Base-by-base conservation (phyloP, 2,888 invertebrate genomes). In the Drosophila fulvimacula region DNA sequence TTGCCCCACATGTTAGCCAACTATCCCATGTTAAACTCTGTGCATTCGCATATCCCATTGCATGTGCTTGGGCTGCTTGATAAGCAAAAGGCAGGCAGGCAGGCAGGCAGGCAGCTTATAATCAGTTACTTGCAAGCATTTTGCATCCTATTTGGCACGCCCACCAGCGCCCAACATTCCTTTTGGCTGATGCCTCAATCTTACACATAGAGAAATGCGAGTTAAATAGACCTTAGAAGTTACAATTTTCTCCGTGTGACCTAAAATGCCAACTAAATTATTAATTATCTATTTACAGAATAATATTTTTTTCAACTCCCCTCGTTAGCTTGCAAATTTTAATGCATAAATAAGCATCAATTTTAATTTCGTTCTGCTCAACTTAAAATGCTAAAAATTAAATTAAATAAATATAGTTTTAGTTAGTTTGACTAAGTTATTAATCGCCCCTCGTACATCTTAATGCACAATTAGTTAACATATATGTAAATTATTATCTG, bases 41-140 rank as follows among this genome's bases (percentile, higher is more conserved):
- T 57, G 44, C 59, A 60, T 34, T 48, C 58, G 24, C 70, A 58
- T 67, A 36, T 65, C 44, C 65, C 69, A 36, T 69, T 69, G 69
- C 55, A 42, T 57, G 46, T 39, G 42, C 60, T 48, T 34, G 38
- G 36, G 53, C 51, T 34, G 58, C 15, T 44, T 74, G 80, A 75
- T 75, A 75, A 69, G 75, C 34, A 6, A 1, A 39, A 24, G 36
- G 27, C 55, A 60, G 69, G 63, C 64, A 65, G 69, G 41, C 44
- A 15, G 24, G 63, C 15, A 21, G 68, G 64, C 63, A 70, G 68
- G 44, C 51, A 46, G 62, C 58, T 68, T 76, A 90, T 85, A 91
- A 89, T 91, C 90, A 88, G 91, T 85, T 83, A 83, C 75, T 89
- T 89, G 89, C 90, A 90, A 90, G 91, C 82, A 90, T 79, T 90